These are phyloP conservation scores for Lagodon rhomboides DNA, from an alignment of 2,797 vertebrate genomes.

Conservation along the genomic window DNA sequence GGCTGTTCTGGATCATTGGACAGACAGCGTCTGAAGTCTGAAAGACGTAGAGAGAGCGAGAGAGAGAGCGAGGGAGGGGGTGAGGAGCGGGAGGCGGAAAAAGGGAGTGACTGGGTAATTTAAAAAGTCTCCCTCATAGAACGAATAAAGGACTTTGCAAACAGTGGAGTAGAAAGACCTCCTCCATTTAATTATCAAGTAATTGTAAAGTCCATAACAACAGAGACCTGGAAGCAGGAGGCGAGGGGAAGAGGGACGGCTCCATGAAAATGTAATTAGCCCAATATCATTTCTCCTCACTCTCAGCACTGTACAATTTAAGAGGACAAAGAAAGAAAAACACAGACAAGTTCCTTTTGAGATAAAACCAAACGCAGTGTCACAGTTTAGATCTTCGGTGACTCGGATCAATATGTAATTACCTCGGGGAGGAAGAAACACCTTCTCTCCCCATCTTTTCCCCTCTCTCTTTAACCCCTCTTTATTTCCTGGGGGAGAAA, in stretches of 20 bases:
- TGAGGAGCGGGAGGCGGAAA: constrained; percentile 36
- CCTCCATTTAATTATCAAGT: constrained; percentile 81
- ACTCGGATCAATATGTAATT: constrained; percentile 83
- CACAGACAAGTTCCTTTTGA: constrained; percentile 61
- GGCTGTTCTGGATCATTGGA: constrained; percentile 81
- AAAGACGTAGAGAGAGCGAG: constrained; percentile 58
- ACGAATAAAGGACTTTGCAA: constrained; percentile 75
- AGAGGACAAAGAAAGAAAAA: constrained; percentile 48
- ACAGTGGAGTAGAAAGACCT: constrained; percentile 70
- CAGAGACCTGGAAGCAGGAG: constrained; percentile 67
- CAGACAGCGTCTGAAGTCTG: constrained; percentile 68
- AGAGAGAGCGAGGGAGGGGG: constrained; percentile 34
- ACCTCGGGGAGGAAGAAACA: constrained; percentile 70
- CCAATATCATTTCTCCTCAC: constrained; percentile 73
- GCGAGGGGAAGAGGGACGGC: constrained; percentile 65
- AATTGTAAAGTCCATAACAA: constrained; percentile 79
- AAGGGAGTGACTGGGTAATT: constrained; percentile 75
- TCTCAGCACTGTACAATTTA: constrained; percentile 59
- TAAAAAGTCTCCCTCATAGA: constrained; percentile 73
- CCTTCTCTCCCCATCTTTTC: constrained; percentile 50
- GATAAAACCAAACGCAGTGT: constrained; percentile 72
- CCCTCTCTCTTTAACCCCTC: constrained; percentile 62
- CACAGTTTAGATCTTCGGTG: constrained; percentile 77
- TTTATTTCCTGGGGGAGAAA: constrained; percentile 52
- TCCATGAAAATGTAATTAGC: constrained; percentile 81